Conservation (phyloP, 2,113 vertebrate genomes). For the Campylomormyrus numenius region DNA sequence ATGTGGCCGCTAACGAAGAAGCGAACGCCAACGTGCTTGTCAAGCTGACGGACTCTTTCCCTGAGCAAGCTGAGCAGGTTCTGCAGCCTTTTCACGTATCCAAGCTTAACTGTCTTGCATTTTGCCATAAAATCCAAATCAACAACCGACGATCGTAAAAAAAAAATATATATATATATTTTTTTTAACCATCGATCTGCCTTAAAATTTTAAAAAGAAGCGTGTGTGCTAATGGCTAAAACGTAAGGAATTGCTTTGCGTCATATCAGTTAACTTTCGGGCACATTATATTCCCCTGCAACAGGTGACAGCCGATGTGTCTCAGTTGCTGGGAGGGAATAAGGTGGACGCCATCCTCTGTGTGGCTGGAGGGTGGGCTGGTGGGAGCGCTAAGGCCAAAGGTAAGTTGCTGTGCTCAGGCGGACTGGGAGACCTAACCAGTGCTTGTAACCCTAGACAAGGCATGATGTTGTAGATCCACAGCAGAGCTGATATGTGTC, state of each 20-base stretch:
- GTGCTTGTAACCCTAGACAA: background rate
- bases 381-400: constrained; percentile 77
- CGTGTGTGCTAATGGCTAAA: background rate
- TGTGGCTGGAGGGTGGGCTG: constrained; percentile 82
- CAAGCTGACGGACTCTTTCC: constrained; percentile 63
- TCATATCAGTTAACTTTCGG: background rate
- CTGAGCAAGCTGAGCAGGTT: constrained; percentile 74
- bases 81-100: background rate
- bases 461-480: background rate
- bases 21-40: constrained; percentile 70
- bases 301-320: constrained; percentile 71
- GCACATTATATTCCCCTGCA: background rate
- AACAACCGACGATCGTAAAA: background rate
- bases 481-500: background rate
- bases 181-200: background rate
- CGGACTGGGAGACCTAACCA: background rate
- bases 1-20: constrained; percentile 66
- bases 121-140: background rate
- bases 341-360: constrained; percentile 79
- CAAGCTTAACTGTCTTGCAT: background rate
- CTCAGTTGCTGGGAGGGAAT: constrained; percentile 64
- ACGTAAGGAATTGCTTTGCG: background rate
- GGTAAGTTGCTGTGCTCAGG: constrained; percentile 41
- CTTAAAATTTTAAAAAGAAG: background rate
- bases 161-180: too few relatives aligned